Percentiles rank a stretch among this genome's conserved stretches.
These are phyloP conservation scores for Rapana venosa DNA, from an alignment of 2,888 invertebrate genomes.

Conservation along the genomic window DNA sequence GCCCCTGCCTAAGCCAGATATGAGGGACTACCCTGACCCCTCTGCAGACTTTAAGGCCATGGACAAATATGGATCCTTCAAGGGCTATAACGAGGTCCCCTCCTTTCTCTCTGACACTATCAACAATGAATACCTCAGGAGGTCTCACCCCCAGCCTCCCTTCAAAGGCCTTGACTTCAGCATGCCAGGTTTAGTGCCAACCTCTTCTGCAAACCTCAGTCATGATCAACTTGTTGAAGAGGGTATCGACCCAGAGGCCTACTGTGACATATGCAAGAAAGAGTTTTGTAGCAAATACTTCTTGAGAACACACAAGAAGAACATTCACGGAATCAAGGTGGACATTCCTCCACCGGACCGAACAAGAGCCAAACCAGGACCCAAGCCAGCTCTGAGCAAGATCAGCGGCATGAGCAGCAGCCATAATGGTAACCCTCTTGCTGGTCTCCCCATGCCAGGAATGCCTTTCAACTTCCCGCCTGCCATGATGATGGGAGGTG, in stretches of 20 bases:
- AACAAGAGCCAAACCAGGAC: slow-evolving; percentile 24
- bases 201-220: slow-evolving; percentile 60
- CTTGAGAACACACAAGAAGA: slow-evolving; percentile 96
- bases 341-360: slow-evolving; percentile 46
- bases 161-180: slow-evolving; percentile 50
- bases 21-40: slow-evolving; percentile 33
- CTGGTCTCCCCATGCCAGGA: slow-evolving; percentile 36
- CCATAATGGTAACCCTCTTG: neutral
- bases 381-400: slow-evolving; percentile 38
- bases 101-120: slow-evolving; percentile 52
- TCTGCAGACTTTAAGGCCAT: slow-evolving; percentile 33
- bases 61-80: slow-evolving; percentile 37
- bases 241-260: slow-evolving; percentile 78
- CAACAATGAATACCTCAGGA: slow-evolving; percentile 51
- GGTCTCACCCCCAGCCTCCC: slow-evolving; percentile 51
- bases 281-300: slow-evolving; percentile 99
- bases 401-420: slow-evolving; percentile 38
- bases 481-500: slow-evolving; percentile 38
- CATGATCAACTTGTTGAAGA: slow-evolving; percentile 75
- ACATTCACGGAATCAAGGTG: slow-evolving; percentile 94
- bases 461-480: slow-evolving; percentile 42
- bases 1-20: slow-evolving; percentile 32
- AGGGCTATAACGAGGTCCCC: slow-evolving; percentile 50
- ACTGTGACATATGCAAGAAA: slow-evolving; percentile 89
- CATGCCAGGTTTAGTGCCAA: slow-evolving; percentile 45